phyloP scores from a whole-genome alignment of 2,797 vertebrate species.

The Yasuhikotakia modesta region DNA sequence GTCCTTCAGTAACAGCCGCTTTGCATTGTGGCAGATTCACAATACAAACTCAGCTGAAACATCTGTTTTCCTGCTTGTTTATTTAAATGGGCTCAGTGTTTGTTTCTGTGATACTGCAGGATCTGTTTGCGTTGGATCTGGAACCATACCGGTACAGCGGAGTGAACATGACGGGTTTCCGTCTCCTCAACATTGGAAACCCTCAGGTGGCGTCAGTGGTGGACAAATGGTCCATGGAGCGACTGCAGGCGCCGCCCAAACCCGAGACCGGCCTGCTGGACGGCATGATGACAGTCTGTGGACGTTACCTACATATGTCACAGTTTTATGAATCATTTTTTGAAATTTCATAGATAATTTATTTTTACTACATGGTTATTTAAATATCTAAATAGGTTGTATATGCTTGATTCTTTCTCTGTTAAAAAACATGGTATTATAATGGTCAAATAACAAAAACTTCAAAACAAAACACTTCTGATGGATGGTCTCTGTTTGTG shows the following conservation, averaged over 20 bases:
- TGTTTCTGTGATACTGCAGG: constrained; percentile 70
- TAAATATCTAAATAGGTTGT: too few species aligned
- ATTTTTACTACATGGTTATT: too few species aligned
- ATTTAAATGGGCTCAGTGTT: too few species aligned
- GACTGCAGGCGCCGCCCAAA: constrained; percentile 87
- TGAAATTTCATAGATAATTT: too few species aligned
- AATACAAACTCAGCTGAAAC: too few species aligned
- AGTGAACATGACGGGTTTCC: constrained; percentile 96
- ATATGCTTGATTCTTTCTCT: too few species aligned
- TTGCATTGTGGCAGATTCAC: too few species aligned
- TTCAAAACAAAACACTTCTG: too few species aligned
- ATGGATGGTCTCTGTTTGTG: too few species aligned
- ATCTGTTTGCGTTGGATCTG: constrained; percentile 92
- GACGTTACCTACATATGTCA: background rate
- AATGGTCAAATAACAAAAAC: too few species aligned
- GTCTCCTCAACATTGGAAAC: constrained; percentile 90
- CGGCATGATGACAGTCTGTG: constrained; percentile 93
- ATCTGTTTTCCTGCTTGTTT: too few species aligned
- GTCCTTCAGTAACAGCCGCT: too few species aligned
- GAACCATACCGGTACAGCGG: constrained; percentile 96
- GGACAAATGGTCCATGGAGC: constrained; percentile 96
- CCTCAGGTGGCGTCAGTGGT: constrained; percentile 86
- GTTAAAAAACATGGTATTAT: background rate
- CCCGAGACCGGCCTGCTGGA: constrained; percentile 88
- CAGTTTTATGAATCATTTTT: background rate